Percentiles rank a stretch among this genome's conserved stretches.
phyloP scores from a whole-genome alignment of 1,140 invertebrate species.

The Nymphalis io region DNA sequence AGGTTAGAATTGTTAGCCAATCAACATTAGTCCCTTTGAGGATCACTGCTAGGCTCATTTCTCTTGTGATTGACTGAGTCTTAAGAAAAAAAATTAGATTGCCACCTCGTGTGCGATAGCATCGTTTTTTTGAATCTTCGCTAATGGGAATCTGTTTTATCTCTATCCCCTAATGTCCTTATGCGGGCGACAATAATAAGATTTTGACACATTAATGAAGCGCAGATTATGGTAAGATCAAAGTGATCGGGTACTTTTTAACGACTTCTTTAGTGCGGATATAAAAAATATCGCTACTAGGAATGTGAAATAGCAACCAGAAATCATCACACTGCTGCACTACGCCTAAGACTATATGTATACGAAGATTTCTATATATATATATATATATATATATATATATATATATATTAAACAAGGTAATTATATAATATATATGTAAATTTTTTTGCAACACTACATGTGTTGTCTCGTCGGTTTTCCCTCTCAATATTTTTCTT shows the following conservation, averaged over 20 bases:
- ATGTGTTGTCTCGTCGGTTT: too few relatives aligned
- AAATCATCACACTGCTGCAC: too few relatives aligned
- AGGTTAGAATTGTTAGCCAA: conserved; percentile 48
- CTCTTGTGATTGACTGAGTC: conserved; percentile 72
- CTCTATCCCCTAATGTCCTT: conserved; percentile 74
- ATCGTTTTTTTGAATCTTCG: conserved; percentile 68
- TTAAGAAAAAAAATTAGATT: conserved; percentile 75
- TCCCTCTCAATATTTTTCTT: too few relatives aligned
- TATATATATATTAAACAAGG: too few relatives aligned
- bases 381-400: too few relatives aligned
- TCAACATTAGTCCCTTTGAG: conserved; percentile 70
- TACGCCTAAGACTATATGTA: too few relatives aligned
- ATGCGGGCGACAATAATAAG: conserved; percentile 76
- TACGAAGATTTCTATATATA: too few relatives aligned
- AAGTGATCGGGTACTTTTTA: conserved; percentile 15
- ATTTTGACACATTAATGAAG: conserved; percentile 76
- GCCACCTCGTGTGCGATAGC: conserved; percentile 72
- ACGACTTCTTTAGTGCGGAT: conserved; percentile 1
- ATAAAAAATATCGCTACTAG: neutral
- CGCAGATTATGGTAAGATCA: conserved; percentile 48
- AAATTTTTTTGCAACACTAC: too few relatives aligned
- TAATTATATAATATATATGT: too few relatives aligned
- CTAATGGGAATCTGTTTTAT: conserved; percentile 79
- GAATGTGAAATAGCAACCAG: neutral
- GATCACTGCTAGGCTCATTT: conserved; percentile 71